A percentile compares a stretch with the other conserved stretches of the same genome.
These are phyloP conservation scores for Morelia viridis DNA, from an alignment of 2,797 vertebrate genomes.

Conservation along the genomic window DNA sequence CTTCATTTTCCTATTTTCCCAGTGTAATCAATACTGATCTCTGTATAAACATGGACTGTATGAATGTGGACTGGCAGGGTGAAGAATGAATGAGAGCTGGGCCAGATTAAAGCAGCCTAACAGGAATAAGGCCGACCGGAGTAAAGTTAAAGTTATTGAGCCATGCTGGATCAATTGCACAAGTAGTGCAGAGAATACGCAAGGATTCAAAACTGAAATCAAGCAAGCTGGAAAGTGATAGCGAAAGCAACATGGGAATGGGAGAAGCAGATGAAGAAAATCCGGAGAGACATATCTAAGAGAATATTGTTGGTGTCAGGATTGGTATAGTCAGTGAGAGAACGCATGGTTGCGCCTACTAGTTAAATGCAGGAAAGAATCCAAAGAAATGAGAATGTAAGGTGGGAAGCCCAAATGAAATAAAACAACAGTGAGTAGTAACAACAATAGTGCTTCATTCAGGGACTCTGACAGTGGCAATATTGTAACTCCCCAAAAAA, in stretches of 20 bases:
- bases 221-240: background rate
- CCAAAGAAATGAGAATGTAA: background rate
- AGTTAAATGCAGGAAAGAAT: background rate
- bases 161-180: background rate
- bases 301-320: background rate
- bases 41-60: background rate
- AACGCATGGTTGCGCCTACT: background rate
- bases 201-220: background rate
- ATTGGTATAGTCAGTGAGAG: background rate
- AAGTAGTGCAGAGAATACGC: background rate
- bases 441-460: background rate
- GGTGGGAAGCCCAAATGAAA: background rate
- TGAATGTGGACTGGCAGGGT: background rate
- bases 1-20: background rate
- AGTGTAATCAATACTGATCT: background rate
- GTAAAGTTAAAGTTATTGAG: background rate
- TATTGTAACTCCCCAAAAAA: background rate
- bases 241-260: background rate
- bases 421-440: background rate
- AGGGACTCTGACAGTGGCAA: background rate
- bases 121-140: background rate
- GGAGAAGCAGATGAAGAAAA: too few species aligned
- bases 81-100: background rate
- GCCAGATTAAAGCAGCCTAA: background rate
- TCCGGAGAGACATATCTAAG: background rate